Conservation (phyloP, 2,888 invertebrate genomes). For the Galerucella pusilla region DNA sequence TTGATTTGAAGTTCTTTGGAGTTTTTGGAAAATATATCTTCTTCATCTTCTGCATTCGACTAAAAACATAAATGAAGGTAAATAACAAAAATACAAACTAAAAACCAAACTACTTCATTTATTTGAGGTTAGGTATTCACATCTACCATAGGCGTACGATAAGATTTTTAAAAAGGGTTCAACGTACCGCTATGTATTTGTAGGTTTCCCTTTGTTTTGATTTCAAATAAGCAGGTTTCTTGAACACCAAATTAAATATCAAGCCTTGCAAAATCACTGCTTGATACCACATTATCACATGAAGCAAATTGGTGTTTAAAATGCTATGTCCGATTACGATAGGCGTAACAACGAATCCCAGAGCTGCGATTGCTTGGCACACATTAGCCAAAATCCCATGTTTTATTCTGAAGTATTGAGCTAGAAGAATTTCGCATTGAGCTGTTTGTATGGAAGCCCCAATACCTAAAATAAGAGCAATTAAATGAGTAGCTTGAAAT, state of each 20-base stretch:
- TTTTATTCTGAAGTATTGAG: constrained; percentile 71
- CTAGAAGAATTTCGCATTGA: constrained; percentile 70
- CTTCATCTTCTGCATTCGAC: constrained; percentile 64
- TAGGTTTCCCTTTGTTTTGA: constrained; percentile 53
- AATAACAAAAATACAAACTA: constrained; percentile 43
- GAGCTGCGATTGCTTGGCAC: constrained; percentile 67
- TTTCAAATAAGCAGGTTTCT: constrained; percentile 68
- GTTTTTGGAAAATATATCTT: constrained; percentile 69
- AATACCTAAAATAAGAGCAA: constrained; percentile 63
- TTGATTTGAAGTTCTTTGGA: constrained; percentile 58
- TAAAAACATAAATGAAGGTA: constrained; percentile 37
- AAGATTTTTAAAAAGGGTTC: background rate
- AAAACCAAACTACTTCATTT: constrained; percentile 27
- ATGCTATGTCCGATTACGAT: constrained; percentile 68
- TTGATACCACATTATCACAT: constrained; percentile 70
- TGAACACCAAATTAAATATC: constrained; percentile 67
- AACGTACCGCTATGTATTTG: constrained; percentile 57
- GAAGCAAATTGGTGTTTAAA: constrained; percentile 61
- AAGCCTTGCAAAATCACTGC: constrained; percentile 71
- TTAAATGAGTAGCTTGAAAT: background rate
- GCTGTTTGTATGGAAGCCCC: constrained; percentile 70
- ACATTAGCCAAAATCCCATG: constrained; percentile 67
- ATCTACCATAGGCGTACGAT: background rate
- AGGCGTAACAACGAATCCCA: constrained; percentile 69
- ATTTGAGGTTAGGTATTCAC: background rate